Evolutionary conservation across 37 sponge, comb jelly and placozoan species (phyloP), one percentile per base, ranked within the genome.

Genomic region (Spongia lamella): DNA sequence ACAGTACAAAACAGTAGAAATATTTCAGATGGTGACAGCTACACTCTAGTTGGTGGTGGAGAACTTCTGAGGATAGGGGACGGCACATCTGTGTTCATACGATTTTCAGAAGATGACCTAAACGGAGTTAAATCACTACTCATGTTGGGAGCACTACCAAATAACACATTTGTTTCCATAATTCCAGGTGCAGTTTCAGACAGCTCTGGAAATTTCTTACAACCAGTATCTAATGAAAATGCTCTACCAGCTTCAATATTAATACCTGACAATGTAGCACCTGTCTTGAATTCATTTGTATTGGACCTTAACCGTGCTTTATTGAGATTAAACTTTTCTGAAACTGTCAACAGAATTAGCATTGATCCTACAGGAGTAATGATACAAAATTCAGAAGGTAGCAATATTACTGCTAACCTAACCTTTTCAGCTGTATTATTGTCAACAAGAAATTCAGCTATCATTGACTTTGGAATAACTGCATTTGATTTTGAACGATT

Each of bases 61-160:
- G 47, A 43, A 43, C 9, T 43, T 43, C 7, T 13, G 47, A 43
- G 47, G 9, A 13, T 43, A 9, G 47, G 47, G 5, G 47, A 43
- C 9, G 47, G 47, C 9, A 43, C 47, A 43, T 13, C 47, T 43
- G 7, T 43, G 47, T 43, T 43, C 9, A 43, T 43, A 43, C 47
- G 9, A 31, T 35, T 80, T 26, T 68, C 70, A 40, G 26, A 26
- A 16, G 63, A 59, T 31, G 93, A 93, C 59, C 52, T 93, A 26
- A 88, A 93, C 70, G 83, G 79, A 53, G 60, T 85, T 52, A 88
- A 93, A 73, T 80, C 93, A 19, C 81, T 80, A 3, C 77, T 83
- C 0, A 72, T 50, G 29, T 36, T 67, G 38, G 84, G 83, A 4
- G 65, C 85, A 3, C 80, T 82, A 27, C 73, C 75, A 5, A 85